These are phyloP conservation scores for Bugulina stolonifera DNA, from an alignment of 2,888 invertebrate species.

Conservation along the genomic window DNA sequence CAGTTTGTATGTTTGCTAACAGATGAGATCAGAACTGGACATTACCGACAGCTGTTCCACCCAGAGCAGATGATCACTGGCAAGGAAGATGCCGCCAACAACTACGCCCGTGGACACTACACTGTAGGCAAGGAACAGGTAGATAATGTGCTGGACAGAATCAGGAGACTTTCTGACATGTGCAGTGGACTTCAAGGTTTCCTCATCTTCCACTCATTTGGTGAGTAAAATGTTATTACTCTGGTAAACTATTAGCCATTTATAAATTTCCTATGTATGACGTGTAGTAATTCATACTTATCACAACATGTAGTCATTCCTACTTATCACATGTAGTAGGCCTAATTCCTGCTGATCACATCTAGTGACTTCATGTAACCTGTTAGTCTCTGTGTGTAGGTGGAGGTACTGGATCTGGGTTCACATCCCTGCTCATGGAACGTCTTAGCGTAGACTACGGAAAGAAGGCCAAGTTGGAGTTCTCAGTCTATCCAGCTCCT, in stretches of 20 bases:
- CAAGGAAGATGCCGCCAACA: slow-evolving; percentile 79
- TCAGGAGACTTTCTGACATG: slow-evolving; percentile 67
- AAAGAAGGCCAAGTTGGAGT: slow-evolving; percentile 49
- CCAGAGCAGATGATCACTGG: slow-evolving; percentile 54
- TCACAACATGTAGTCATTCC: no score
- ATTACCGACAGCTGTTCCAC: slow-evolving; percentile 45
- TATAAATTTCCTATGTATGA: no score
- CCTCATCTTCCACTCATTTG: slow-evolving; percentile 28
- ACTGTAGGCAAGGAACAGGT: slow-evolving; percentile 71
- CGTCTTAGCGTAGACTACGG: slow-evolving; percentile 59
- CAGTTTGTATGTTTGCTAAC: no score
- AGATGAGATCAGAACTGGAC: slow-evolving; percentile 45
- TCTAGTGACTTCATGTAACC: no score
- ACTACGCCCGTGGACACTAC: slow-evolving; percentile 73
- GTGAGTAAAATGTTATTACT: no score
- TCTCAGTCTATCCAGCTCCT: no score
- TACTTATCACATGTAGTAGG: no score
- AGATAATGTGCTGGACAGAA: slow-evolving; percentile 64
- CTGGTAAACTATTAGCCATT: no score
- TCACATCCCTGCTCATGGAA: slow-evolving; percentile 59
- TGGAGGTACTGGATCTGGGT: slow-evolving; percentile 34
- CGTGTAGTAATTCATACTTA: no score
- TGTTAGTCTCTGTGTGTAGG: neutral
- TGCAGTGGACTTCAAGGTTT: slow-evolving; percentile 61
- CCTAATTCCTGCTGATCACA: no score